Percentiles rank a stretch among this genome's conserved stretches.
These are phyloP conservation scores for Craterocephalus amniculus DNA, from an alignment of 2,797 vertebrate genomes.

Conservation along the genomic window DNA sequence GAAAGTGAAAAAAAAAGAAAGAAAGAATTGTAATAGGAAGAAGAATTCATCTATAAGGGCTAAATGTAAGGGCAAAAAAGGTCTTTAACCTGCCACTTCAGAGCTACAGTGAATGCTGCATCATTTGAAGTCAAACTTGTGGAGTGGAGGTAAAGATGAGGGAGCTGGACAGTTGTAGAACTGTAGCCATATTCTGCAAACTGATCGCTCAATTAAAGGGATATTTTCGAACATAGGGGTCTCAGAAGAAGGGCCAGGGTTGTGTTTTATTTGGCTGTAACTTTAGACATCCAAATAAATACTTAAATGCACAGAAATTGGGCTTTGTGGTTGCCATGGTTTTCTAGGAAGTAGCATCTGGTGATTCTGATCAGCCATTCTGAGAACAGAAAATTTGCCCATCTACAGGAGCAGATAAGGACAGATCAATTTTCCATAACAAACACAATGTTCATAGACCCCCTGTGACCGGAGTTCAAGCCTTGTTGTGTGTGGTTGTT, in stretches of 20 bases:
- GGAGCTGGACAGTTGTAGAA: too few species aligned
- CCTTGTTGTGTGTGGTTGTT: not conserved
- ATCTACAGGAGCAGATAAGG: not conserved
- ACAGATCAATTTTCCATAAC: not conserved
- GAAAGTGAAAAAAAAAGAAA: too few species aligned
- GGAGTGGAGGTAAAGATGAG: not conserved
- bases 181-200: too few species aligned
- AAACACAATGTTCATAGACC: not conserved
- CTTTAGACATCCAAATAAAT: not conserved
- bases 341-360: not conserved
- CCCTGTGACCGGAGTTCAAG: not conserved
- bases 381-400: not conserved
- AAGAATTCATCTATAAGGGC: too few species aligned
- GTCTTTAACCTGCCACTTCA: not conserved
- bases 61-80: not conserved
- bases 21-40: too few species aligned
- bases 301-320: not conserved
- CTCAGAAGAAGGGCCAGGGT: too few species aligned
- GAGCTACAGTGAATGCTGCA: not conserved
- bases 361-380: not conserved
- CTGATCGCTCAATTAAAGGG: too few species aligned
- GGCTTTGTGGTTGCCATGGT: not conserved
- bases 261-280: not conserved
- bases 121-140: not conserved
- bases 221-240: too few species aligned